phyloP scores from a whole-genome alignment of 1,140 invertebrate species.

The Bilobella aurantiaca region DNA sequence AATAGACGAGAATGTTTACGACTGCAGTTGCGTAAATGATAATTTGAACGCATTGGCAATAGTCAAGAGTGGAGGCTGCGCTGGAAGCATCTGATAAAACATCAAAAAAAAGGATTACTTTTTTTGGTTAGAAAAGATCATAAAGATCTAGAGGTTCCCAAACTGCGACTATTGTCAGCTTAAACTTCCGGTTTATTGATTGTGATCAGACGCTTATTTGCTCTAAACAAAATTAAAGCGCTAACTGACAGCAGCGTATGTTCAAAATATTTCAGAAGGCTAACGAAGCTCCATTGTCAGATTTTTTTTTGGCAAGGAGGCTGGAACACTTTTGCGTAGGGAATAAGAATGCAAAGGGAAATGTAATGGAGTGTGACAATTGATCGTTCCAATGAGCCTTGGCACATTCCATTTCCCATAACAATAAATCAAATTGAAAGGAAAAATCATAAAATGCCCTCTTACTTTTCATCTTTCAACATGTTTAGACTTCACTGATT shows the following conservation, averaged over 20 bases:
- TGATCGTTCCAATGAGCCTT: neutral
- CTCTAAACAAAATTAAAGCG: too few species aligned
- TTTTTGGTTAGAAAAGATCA: neutral
- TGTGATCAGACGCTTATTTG: too few species aligned
- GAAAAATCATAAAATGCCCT: neutral
- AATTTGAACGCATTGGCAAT: neutral
- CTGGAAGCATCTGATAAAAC: neutral
- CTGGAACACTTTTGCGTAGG: too few species aligned
- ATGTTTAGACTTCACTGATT: too few species aligned
- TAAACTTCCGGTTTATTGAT: too few species aligned
- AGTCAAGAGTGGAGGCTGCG: neutral
- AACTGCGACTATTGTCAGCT: too few species aligned
- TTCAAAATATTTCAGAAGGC: too few species aligned
- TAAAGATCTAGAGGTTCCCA: too few species aligned
- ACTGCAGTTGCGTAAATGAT: too few species aligned
- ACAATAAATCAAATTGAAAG: conserved; percentile 6
- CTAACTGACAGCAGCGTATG: too few species aligned
- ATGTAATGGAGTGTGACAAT: neutral
- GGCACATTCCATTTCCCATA: neutral
- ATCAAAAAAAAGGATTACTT: neutral
- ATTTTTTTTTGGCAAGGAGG: neutral
- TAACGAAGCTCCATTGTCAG: neutral
- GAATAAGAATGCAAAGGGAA: neutral
- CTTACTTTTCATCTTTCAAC: too few species aligned
- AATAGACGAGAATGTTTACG: neutral